Base-by-base conservation (phyloP, 1,140 invertebrate genomes). In the Tetramorium alpestre region DNA sequence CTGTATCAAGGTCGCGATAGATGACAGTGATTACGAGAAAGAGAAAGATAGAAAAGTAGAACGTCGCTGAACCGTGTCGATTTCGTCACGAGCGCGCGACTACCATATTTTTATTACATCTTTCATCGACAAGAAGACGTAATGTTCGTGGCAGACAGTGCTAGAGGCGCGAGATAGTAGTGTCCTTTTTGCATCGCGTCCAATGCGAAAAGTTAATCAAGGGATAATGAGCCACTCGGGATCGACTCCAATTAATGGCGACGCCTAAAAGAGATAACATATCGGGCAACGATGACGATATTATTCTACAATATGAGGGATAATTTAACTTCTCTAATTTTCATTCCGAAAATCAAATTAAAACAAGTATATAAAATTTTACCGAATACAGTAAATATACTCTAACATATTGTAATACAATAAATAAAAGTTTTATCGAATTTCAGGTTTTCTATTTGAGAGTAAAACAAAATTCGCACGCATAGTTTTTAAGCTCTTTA, bases 101-200 rank as follows among this genome's bases (percentile, higher is more conserved):
- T 73, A 56, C 7, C 25, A 75, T 62, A 75, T 62, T 84, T 84
- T 75, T 73, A 60, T 75, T 47, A 75, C 25, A 70, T 82, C 38
- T 82, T 56, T n/a, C 25, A 5, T 13, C 56, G 28, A n/a, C 44
- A 75, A 60, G 56, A 75, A 84, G 41, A 60, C 69, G 11, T 41
- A 38, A 73, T 73, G n/a, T 28, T 73, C 18, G 65, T 38, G 41
- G 69, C 54, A 60, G 51, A 72, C 38, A 7, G 25, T 44, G 54
- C 4, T 28, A 65, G 13, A 67, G 47, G 18, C 22, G 38, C 65
- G 6, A 41, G 25, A 73, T 73, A 72, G 72, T 47, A 38, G 16
- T 44, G 25, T 44, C 13, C 18, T 72, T 82, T 33, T 82, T 81
- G 33, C 38, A 28, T 22, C 33, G 25, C 11, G 3, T 33, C 22